Percentiles rank a stretch among this genome's conserved stretches.
phyloP scores from a whole-genome alignment of 2,797 vertebrate species.

The Sarcophilus harrisii region DNA sequence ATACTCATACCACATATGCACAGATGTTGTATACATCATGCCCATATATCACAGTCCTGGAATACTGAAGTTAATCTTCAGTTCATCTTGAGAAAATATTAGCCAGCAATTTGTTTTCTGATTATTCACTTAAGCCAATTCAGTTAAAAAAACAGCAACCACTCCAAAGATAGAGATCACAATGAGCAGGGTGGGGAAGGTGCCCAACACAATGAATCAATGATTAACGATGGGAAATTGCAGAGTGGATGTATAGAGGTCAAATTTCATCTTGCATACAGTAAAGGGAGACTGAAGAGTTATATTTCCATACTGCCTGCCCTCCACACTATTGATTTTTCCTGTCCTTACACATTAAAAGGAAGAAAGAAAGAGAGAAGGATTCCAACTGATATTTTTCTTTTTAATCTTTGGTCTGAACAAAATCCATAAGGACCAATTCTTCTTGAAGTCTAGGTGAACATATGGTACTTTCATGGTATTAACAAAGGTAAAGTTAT shows the following conservation, averaged over 20 bases:
- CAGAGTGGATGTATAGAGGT: conserved; percentile 73
- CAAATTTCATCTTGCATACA: conserved; percentile 76
- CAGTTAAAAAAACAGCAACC: conserved; percentile 64
- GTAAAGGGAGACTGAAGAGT: conserved; percentile 73
- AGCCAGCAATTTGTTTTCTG: conserved; percentile 28
- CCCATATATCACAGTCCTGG: accelerated
- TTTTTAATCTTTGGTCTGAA: conserved; percentile 77
- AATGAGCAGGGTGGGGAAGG: conserved; percentile 48
- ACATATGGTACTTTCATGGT: conserved; percentile 6
- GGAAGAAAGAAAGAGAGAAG: conserved; percentile 68
- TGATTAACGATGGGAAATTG: conserved; percentile 81
- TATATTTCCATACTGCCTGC: conserved; percentile 68
- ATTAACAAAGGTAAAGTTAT: conserved; percentile 52
- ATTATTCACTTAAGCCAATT: conserved; percentile 46
- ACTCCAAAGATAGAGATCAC: conserved; percentile 61
- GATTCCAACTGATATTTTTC: conserved; percentile 65
- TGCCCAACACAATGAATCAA: conserved; percentile 64
- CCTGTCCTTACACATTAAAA: conserved; percentile 49
- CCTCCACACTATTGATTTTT: conserved; percentile 79
- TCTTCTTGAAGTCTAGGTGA: conserved; percentile 57
- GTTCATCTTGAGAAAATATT: conserved; percentile 16
- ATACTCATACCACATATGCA: not conserved
- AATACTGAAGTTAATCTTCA: not conserved
- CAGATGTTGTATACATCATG: not conserved
- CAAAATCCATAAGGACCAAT: conserved; percentile 70